Evolutionary conservation across 2,113 vertebrate species (phyloP).

Genomic region (Odocoileus hemionus): DNA sequence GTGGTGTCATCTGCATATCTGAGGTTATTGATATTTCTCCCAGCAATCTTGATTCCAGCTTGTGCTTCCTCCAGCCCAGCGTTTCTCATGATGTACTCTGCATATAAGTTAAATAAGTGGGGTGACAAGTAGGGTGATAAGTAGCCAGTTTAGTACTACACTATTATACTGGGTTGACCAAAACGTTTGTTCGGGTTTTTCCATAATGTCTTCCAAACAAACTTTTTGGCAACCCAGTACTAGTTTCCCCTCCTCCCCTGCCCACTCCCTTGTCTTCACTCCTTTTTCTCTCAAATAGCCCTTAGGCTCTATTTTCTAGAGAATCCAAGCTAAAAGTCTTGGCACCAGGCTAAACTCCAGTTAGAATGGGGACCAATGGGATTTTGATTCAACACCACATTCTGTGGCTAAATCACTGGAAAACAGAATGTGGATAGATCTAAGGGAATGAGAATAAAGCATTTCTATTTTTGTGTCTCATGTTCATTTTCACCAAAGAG

Average conservation of each 20-base stretch:
- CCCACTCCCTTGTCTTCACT: neutral
- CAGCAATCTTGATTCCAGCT: no score
- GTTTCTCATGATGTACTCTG: no score
- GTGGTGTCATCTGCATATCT: no score
- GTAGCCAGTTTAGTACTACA: neutral
- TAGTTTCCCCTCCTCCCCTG: neutral
- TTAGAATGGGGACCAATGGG: neutral
- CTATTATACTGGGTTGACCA: neutral
- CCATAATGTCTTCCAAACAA: neutral
- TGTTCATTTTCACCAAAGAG: neutral
- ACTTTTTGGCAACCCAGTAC: neutral
- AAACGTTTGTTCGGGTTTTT: neutral
- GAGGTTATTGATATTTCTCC: no score
- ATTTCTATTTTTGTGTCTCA: neutral
- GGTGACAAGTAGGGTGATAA: neutral
- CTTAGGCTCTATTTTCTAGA: neutral
- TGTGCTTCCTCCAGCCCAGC: no score
- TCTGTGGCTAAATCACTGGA: neutral
- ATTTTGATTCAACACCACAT: neutral
- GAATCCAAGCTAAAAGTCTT: neutral
- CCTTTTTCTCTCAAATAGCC: neutral
- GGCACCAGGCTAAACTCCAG: neutral
- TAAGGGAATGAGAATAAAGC: neutral
- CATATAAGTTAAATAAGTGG: no score
- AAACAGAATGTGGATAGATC: neutral